Evolutionary conservation across 1,140 invertebrate genomes (phyloP).

Genomic region (Ganaspis sp.): DNA sequence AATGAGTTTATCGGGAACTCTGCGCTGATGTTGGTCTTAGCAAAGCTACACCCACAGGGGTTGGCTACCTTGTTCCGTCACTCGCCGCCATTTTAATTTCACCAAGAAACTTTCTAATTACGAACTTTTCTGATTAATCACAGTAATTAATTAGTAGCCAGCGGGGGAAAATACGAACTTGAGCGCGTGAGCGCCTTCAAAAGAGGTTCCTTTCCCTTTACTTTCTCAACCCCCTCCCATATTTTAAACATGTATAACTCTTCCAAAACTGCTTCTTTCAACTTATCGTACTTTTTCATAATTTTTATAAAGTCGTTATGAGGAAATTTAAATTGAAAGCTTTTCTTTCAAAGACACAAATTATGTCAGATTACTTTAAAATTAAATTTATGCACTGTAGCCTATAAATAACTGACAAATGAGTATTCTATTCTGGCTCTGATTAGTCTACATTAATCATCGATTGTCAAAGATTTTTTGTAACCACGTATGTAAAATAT

Average conservation of each 20-base stretch:
- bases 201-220: constrained; percentile 46
- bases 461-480: no score
- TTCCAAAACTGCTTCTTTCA: not conserved
- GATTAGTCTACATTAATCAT: no score
- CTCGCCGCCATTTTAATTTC: constrained; percentile 77
- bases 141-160: constrained; percentile 77
- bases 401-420: no score
- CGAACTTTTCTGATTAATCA: constrained; percentile 79
- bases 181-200: constrained; percentile 50
- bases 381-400: no score
- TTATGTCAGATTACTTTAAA: no score
- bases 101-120: constrained; percentile 78
- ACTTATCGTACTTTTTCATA: not conserved
- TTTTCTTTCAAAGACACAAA: no score
- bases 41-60: constrained; percentile 52
- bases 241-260: constrained; percentile 15
- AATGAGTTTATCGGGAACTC: constrained; percentile 76
- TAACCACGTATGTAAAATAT: no score
- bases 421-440: no score
- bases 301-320: not conserved
- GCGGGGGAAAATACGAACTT: constrained; percentile 62
- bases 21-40: constrained; percentile 58
- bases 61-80: constrained; percentile 64
- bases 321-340: not conserved
- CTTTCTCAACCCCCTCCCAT: not conserved